These are phyloP conservation scores for Trichoplusia ni DNA, from an alignment of 1,140 invertebrate genomes.

Conservation along the genomic window DNA sequence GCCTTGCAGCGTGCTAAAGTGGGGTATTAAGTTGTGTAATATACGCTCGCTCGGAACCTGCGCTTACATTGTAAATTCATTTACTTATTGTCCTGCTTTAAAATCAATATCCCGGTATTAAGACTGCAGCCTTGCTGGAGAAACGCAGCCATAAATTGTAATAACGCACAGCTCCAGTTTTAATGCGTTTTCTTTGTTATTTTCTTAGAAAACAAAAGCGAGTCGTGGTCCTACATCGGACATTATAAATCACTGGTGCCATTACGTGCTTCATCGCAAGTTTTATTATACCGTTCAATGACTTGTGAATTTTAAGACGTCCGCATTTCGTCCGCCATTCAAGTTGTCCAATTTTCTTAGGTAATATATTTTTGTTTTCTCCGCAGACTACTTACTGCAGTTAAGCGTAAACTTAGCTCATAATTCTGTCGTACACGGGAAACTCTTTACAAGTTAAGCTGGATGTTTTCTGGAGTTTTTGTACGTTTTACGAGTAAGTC, in stretches of 20 bases:
- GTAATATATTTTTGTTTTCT: constrained; percentile 55
- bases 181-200: not conserved
- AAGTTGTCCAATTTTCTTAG: constrained; percentile 45
- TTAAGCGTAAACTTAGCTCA: constrained; percentile 56
- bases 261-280: not conserved
- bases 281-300: constrained; percentile 7
- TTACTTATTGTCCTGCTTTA: not conserved
- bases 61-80: not conserved
- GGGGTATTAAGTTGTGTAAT: not conserved
- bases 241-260: not conserved
- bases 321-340: constrained; percentile 11
- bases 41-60: not conserved
- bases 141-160: not conserved
- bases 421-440: constrained; percentile 59
- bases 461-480: constrained; percentile 57
- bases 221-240: not conserved
- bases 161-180: not conserved
- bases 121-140: not conserved
- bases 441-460: constrained; percentile 60
- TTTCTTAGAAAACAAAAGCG: not conserved
- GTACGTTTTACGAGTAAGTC: constrained; percentile 38
- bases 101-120: not conserved
- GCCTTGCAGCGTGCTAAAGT: not conserved
- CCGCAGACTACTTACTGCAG: constrained; percentile 40
- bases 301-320: constrained; percentile 13